Percentiles rank a stretch among this genome's conserved stretches.
phyloP scores from a whole-genome alignment of 2,888 invertebrate species.

The Polyploca ridens region DNA sequence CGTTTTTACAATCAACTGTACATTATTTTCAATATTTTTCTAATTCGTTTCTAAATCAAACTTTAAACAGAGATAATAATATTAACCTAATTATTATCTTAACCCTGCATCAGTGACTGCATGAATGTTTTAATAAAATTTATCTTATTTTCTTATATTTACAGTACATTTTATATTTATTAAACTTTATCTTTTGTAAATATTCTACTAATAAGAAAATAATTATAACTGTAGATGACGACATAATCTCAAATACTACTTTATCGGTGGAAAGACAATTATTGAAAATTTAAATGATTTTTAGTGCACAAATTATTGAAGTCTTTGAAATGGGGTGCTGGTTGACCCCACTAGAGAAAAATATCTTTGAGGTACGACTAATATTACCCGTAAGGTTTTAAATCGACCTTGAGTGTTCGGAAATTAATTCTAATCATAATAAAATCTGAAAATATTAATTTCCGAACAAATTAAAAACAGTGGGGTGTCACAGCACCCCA shows the following conservation, averaged over 20 bases:
- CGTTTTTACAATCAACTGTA: not conserved
- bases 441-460: no score
- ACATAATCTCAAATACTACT: constrained; percentile 26
- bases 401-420: constrained; percentile 16
- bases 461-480: not conserved
- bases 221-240: not conserved
- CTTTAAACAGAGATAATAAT: not conserved
- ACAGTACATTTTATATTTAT: not conserved
- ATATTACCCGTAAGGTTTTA: not conserved
- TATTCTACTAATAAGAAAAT: not conserved
- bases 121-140: not conserved
- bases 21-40: not conserved
- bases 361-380: no score
- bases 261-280: constrained; percentile 68
- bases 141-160: not conserved
- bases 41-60: not conserved
- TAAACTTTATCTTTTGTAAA: not conserved
- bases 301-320: constrained; percentile 39
- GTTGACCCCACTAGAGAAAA: not conserved
- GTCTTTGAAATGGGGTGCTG: constrained; percentile 12
- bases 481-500: constrained; percentile 12
- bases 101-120: not conserved
- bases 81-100: not conserved
- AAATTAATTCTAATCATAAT: not conserved
- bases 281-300: constrained; percentile 36